Base-by-base conservation (phyloP, 2,113 vertebrate species). In the Lipophrys pholis region DNA sequence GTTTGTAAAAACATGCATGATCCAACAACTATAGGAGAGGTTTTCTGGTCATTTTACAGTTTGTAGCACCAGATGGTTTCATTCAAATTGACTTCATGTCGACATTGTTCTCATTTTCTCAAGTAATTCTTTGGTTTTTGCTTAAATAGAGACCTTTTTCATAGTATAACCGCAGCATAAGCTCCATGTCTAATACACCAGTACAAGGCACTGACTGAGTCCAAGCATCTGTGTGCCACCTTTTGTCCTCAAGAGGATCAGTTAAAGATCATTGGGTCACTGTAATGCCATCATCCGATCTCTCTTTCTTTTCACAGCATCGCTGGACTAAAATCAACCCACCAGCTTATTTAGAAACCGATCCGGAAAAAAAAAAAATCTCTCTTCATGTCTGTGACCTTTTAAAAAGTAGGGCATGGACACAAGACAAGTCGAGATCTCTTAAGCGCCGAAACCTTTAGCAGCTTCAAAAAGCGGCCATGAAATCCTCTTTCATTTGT, bases 341-440 rank as follows among this genome's bases (percentile, higher is more conserved):
- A 6, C 11, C 1, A 0, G 1, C 21, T 67, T 6, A 46, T 63
- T 62, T 70, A 69, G 39, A 67, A 51, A 35, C 49, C 62, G 21
- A 11, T 68, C 2, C 2, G 3, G 17, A 40, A 11, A 2, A 5
- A 46, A 45, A 11, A 69, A n/a, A n/a, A n/a, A n/a, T n/a, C n/a
- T 57, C 66, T 50, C 15, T 50, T 71, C 14, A 11, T 51, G 17
- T 52, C n/a, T 8, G 52, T 67, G 73, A 80, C 80, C 66, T 30
- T 83, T 81, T 71, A 49, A 67, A 67, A 69, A 60, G 10, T 15
- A 63, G 52, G 50, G 6, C 52, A 30, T 30, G 40, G 57, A 64
- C 66, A 16, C 17, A 5, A 53, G 11, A 76, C 40, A 52, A 57
- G 45, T 40, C 21, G 11, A 64, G 38, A 38, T 65, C 64, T 58